Evolutionary conservation across 2,797 vertebrate species (phyloP), one percentile per base, ranked within the genome.

Genomic region (Neopelma chrysocephalum): DNA sequence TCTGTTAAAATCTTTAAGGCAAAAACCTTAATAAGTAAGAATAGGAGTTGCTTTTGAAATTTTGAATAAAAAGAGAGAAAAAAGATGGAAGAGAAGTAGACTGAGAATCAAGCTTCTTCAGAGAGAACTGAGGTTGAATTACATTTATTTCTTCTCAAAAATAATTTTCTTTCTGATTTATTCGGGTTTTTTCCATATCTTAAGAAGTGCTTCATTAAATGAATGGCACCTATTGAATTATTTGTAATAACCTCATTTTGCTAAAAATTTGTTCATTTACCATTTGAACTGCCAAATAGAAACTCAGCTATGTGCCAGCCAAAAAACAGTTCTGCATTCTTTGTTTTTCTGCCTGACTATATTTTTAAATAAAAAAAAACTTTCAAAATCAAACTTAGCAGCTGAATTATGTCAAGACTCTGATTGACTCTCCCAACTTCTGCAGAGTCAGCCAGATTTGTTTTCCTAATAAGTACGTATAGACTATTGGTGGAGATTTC

Each of bases 251-350:
- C 25, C 40, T 96, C 12, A 43, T 90, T 96, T 95, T 94, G 22
- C 89, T 92, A 83, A 70, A 92, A 87, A 80, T 87, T 69, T 68
- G 31, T 95, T 97, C 69, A 80, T 96, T 96, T 97, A 23, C 68
- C 53, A 53, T 81, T 92, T 77, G 42, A 85, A 23, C 72, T 94
- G 80, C 65, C 72, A 81, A 89, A 91, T 48, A 85, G 87, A 90
- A 95, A n/a, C 54, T 87, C 13, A 48, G 82, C 29, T 95, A 60
- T 66, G 26, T 93, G 79, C 75, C 80, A 95, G 29, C 40, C 75
- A 79, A 84, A 91, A 64, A 89, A 1, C 42, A 82, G 38, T 83
- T 71, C 66, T 84, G 23, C 66, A 51, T 90, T 68, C 82, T 94
- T 42, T 87, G 47, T 84, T 62, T 77, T 94, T 96, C 71, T 94